Evolutionary conservation across 1,140 invertebrate genomes (phyloP).

Genomic region (Teleogryllus occipitalis): DNA sequence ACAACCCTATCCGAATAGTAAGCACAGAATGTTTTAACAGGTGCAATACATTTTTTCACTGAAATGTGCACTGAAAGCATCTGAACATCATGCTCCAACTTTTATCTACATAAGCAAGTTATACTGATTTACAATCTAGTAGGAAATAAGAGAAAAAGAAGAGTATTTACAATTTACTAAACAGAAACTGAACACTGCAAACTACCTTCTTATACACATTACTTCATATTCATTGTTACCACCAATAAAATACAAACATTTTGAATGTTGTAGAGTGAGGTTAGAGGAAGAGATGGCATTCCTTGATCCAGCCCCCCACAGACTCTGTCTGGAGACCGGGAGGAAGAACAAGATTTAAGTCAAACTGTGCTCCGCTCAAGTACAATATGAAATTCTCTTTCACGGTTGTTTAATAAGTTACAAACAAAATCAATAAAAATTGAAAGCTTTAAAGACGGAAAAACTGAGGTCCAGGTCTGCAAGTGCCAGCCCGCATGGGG

Average conservation of each 20-base stretch:
- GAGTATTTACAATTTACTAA: slow-evolving; percentile 6
- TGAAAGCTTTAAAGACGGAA: slow-evolving; percentile 2
- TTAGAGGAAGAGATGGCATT: slow-evolving; percentile 4
- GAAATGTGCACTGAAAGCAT: not conserved
- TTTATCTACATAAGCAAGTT: slow-evolving; percentile 5
- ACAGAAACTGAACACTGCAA: slow-evolving; percentile 6
- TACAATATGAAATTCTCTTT: not conserved
- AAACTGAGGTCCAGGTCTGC: slow-evolving; percentile 3
- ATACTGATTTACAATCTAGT: not conserved
- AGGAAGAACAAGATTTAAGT: slow-evolving; percentile 5
- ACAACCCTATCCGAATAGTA: not conserved
- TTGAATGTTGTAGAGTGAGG: not conserved
- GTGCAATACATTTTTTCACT: slow-evolving; percentile 5
- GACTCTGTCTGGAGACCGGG: slow-evolving; percentile 2
- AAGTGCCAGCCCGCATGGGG: slow-evolving; percentile 2
- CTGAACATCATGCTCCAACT: not conserved
- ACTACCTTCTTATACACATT: slow-evolving; percentile 9
- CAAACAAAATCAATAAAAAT: slow-evolving; percentile 1
- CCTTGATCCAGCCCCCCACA: not conserved
- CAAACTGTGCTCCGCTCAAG: not conserved
- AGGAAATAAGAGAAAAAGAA: not conserved
- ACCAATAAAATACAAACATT: slow-evolving; percentile 9
- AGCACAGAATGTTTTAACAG: slow-evolving; percentile 1
- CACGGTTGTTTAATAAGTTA: slow-evolving; percentile 1
- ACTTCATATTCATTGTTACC: slow-evolving; percentile 11